A percentile compares a stretch with the other conserved stretches of the same genome.
These are phyloP conservation scores for Alligator sinensis DNA, from an alignment of 2,113 vertebrate genomes.

Conservation along the genomic window DNA sequence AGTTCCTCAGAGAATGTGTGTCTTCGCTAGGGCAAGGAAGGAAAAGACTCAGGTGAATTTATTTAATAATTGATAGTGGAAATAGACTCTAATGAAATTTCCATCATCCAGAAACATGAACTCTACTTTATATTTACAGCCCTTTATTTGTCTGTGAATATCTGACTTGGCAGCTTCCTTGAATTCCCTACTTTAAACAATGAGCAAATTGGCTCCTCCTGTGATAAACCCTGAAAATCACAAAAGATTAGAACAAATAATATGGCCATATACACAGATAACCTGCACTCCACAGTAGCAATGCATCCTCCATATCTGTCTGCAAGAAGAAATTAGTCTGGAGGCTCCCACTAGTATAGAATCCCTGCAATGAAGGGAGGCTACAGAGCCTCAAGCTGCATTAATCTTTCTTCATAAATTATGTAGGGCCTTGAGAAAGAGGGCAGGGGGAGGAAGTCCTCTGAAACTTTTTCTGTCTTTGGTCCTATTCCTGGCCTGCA, in stretches of 20 bases:
- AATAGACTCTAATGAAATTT: conserved; percentile 95
- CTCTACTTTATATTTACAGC: conserved; percentile 71
- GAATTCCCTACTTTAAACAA: conserved; percentile 35
- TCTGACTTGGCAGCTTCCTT: conserved; percentile 51
- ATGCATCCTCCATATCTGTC: neutral
- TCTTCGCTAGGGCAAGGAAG: conserved; percentile 65
- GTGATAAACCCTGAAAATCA: conserved; percentile 2
- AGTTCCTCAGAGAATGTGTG: conserved; percentile 62
- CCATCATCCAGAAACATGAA: conserved; percentile 88
- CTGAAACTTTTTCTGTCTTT: neutral
- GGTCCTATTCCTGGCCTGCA: neutral
- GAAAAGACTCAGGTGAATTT: conserved; percentile 77
- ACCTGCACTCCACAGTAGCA: neutral
- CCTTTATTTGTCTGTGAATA: conserved; percentile 65
- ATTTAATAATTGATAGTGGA: conserved; percentile 95
- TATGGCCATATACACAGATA: neutral
- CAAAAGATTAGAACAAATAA: neutral
- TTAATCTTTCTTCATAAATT: neutral
- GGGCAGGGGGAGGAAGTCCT: neutral
- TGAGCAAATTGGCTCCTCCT: neutral
- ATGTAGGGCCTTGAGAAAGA: neutral
- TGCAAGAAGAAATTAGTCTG: neutral
- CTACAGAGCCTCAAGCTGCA: neutral
- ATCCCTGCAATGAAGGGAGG: neutral
- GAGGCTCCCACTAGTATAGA: neutral